These are phyloP conservation scores for Chloropsis cyanopogon DNA, from an alignment of 2,113 vertebrate species.

Conservation along the genomic window DNA sequence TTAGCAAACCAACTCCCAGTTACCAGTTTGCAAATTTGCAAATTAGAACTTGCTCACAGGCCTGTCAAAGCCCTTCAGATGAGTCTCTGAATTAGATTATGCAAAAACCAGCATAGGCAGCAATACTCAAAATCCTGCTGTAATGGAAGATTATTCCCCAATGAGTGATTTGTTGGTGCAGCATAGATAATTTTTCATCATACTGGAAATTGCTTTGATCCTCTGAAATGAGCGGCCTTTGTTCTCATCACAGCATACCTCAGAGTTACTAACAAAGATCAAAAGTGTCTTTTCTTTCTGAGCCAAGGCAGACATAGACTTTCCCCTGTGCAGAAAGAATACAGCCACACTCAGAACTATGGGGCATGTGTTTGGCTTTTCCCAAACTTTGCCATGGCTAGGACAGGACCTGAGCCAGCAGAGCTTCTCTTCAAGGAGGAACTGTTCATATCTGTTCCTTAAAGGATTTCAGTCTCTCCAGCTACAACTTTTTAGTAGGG, in stretches of 20 bases:
- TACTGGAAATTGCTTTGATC: background rate
- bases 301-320: background rate
- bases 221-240: background rate
- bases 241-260: background rate
- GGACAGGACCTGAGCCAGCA: background rate
- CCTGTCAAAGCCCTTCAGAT: background rate
- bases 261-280: background rate
- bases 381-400: background rate
- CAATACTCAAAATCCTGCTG: background rate
- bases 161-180: background rate
- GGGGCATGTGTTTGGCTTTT: background rate
- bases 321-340: background rate
- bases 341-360: background rate
- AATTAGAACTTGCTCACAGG: background rate
- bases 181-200: background rate
- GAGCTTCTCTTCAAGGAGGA: background rate
- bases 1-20: background rate
- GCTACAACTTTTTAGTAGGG: background rate
- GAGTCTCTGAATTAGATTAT: background rate
- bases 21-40: background rate
- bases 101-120: background rate
- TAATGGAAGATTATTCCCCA: background rate
- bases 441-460: background rate
- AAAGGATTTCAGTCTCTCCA: background rate
- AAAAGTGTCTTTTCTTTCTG: background rate